A percentile compares a stretch with the other conserved stretches of the same genome.
Conservation (phyloP, 2,113 vertebrate species). For the Panthera leo region DNA sequence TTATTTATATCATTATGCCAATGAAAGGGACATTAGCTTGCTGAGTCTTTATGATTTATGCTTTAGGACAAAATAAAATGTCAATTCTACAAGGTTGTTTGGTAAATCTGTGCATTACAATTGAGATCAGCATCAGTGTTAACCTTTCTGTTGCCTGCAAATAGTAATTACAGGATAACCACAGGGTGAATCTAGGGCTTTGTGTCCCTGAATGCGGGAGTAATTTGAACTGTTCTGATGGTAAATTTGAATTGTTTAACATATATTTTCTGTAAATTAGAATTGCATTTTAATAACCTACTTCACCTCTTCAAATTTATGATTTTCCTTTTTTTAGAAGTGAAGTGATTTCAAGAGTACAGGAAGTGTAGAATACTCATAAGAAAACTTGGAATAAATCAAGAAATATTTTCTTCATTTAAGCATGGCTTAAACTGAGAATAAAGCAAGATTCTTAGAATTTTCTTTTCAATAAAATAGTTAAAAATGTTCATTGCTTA, state of each 20-base stretch:
- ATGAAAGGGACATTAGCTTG: neutral
- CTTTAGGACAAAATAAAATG: neutral
- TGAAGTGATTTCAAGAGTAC: constrained; percentile 51
- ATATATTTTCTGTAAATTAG: constrained; percentile 52
- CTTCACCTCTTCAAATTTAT: neutral
- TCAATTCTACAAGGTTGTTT: neutral
- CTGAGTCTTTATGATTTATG: neutral
- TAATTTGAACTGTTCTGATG: constrained; percentile 48
- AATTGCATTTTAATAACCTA: constrained; percentile 54
- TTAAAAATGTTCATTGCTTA: constrained; percentile 1
- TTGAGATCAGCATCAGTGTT: neutral
- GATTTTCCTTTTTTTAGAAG: constrained; percentile 37
- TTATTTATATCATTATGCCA: neutral
- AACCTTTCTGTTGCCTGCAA: constrained; percentile 54
- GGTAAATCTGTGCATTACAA: constrained; percentile 10
- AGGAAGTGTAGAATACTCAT: constrained; percentile 27
- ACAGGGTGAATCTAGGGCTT: constrained; percentile 40
- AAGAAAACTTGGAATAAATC: constrained; percentile 41
- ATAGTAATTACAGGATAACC: constrained; percentile 49
- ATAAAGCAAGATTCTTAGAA: neutral
- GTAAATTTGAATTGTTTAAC: constrained; percentile 63
- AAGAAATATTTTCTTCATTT: constrained; percentile 46
- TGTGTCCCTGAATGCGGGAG: constrained; percentile 28
- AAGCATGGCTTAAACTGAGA: constrained; percentile 40
- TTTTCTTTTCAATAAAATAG: constrained; percentile 34